These are phyloP conservation scores for Solenopsis invicta DNA, from an alignment of 1,140 invertebrate species.

Conservation along the genomic window DNA sequence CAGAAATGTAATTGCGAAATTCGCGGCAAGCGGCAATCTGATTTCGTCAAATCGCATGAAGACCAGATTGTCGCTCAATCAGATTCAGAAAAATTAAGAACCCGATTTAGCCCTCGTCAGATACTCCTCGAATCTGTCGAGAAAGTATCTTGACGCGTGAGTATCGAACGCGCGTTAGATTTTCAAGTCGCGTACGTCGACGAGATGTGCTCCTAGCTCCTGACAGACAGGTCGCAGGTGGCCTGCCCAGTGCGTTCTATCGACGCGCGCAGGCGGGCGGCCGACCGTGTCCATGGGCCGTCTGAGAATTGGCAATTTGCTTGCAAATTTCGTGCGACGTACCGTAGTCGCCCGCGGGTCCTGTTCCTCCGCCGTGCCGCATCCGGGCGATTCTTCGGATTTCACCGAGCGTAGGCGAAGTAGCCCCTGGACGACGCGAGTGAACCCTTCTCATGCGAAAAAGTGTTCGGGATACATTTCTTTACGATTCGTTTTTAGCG, in stretches of 20 bases:
- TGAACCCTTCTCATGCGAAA: background rate
- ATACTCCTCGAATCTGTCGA: background rate
- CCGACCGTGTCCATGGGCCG: constrained; percentile 75
- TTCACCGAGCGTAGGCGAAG: constrained; percentile 38
- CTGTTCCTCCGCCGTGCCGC: constrained; percentile 19
- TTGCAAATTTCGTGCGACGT: constrained; percentile 84
- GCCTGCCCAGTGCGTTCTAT: constrained; percentile 51
- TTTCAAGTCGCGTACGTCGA: constrained; percentile 14
- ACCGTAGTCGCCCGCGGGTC: constrained; percentile 59
- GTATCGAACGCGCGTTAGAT: background rate
- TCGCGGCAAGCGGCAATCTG: background rate
- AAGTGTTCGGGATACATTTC: background rate
- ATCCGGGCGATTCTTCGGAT: constrained; percentile 52
- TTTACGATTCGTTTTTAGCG: background rate
- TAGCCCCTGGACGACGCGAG: constrained; percentile 8
- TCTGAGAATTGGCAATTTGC: constrained; percentile 86
- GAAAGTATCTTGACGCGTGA: background rate
- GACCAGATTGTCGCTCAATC: background rate
- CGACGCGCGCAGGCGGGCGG: constrained; percentile 67
- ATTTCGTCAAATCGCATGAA: background rate
- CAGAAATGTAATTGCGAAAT: constrained; percentile 3
- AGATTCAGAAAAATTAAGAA: background rate
- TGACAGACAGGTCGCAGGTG: constrained; percentile 65
- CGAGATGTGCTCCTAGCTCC: constrained; percentile 50
- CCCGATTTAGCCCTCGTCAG: background rate